Evolutionary conservation across 2,888 invertebrate genomes (phyloP), one percentile per base, ranked within the genome.

Genomic region (Kryphioiulus occultus): DNA sequence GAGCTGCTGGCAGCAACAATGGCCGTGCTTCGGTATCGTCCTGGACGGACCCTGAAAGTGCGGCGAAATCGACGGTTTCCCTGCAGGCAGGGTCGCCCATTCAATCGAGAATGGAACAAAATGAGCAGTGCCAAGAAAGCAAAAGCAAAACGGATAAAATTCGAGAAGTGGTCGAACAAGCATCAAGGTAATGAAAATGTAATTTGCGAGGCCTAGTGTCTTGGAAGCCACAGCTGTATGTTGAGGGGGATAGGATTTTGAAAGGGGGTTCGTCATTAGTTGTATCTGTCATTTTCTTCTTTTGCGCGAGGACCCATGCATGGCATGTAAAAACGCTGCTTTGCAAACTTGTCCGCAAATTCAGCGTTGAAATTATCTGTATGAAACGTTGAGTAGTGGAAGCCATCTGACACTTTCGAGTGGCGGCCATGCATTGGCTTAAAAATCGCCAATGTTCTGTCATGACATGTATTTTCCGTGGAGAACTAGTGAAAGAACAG

Each of bases 101-200:
- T 30, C 30, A 68, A 47, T 32, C 86, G 26, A 47, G n/a, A 85
- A 32, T 47, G 19, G 87, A 82, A 42, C 83, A 84, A 84, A 84
- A 39, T 12, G 85, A 85, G 17, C 42, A 39, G 87, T 85, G 85
- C 83, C 47, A 87, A 32, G 85, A 87, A 68, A 30, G 15, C 22
- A 87, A 87, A 59, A n/a, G 87, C 30, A 86, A 89, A 85, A 89
- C 88, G 85, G 88, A 89, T 87, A 90, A 90, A 88, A 94, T 94
- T 92, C 94, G 94, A 90, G 93, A 94, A 91, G 93, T 94, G 91
- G 94, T 94, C 90, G 94, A 94, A 91, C 94, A 94, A 91, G 93
- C 94, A 91, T 93, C 94, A 91, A 94, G 94, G 94, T 94, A 93
- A 89, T 90, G 88, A 83, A 78, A 39, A 59, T 85, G 10, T 26